Conservation (phyloP, 2,797 vertebrate species). For the Meriones psammophilus region DNA sequence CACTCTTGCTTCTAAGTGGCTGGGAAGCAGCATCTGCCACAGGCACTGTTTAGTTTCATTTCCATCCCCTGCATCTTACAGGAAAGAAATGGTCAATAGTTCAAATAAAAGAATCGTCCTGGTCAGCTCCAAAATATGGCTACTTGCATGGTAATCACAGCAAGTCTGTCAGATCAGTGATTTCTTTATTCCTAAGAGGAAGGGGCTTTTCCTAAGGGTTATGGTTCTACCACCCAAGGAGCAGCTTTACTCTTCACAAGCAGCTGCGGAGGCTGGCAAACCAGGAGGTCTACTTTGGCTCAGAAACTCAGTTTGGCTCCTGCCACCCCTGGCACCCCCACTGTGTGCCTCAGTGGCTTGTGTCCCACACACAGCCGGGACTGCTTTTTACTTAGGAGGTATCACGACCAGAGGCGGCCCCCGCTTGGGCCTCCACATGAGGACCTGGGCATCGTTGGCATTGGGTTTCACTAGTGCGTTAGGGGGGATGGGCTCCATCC, state of each 20-base stretch:
- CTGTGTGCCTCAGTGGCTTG: constrained; percentile 44
- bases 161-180: constrained; percentile 80
- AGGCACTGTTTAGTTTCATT: constrained; percentile 80
- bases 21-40: constrained; percentile 86
- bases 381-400: constrained; percentile 94
- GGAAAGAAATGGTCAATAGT: constrained; percentile 80
- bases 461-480: constrained; percentile 98
- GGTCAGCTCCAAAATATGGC: constrained; percentile 79
- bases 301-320: constrained; percentile 80
- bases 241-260: constrained; percentile 78
- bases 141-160: constrained; percentile 77
- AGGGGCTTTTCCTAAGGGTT: constrained; percentile 57
- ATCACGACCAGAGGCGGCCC: constrained; percentile 96
- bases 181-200: constrained; percentile 76
- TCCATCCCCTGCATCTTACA: constrained; percentile 74
- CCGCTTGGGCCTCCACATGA: constrained; percentile 98
- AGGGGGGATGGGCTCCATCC: constrained; percentile 97
- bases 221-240: constrained; percentile 80
- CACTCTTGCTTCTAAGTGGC: constrained; percentile 71
- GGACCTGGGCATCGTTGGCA: constrained; percentile 98
- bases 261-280: constrained; percentile 85
- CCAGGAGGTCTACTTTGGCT: constrained; percentile 87
- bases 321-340: constrained; percentile 73
- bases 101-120: constrained; percentile 80
- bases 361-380: neutral